Percentiles rank a stretch among this genome's conserved stretches.
Evolutionary conservation across 2,888 invertebrate genomes (phyloP).

Genomic region (Epinotia nisella): DNA sequence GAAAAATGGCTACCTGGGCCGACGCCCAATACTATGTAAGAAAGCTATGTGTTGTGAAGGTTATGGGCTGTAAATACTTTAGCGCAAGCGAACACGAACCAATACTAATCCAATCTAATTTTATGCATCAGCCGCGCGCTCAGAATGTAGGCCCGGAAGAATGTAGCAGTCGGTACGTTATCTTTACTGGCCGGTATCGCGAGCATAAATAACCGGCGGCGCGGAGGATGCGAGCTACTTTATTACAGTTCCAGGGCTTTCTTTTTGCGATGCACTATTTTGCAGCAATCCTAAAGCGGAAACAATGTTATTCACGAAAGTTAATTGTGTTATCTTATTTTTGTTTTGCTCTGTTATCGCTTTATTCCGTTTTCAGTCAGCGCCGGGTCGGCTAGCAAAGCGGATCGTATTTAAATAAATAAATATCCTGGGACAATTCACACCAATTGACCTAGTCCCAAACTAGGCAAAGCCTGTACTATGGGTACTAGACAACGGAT

Average conservation of each 20-base stretch:
- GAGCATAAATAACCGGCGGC: slow-evolving; percentile 8
- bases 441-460: no score
- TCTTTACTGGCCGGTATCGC: slow-evolving; percentile 5
- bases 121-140: neutral
- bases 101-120: neutral
- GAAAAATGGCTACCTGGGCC: no score
- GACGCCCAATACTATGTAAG: no score
- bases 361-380: neutral
- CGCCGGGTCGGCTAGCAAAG: no score
- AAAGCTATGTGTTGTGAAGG: no score
- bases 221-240: slow-evolving; percentile 10
- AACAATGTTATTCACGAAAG: neutral
- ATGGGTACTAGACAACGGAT: no score
- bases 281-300: neutral
- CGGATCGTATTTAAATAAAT: no score
- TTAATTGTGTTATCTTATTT: neutral
- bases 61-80: no score
- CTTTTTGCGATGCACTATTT: neutral
- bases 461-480: no score
- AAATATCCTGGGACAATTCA: no score
- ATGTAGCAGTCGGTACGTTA: neutral
- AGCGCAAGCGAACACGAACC: neutral
- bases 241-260: neutral
- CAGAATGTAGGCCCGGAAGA: neutral
- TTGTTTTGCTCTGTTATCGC: neutral